Base-by-base conservation (phyloP, 2,797 vertebrate species). In the Macroramphosus scolopax region DNA sequence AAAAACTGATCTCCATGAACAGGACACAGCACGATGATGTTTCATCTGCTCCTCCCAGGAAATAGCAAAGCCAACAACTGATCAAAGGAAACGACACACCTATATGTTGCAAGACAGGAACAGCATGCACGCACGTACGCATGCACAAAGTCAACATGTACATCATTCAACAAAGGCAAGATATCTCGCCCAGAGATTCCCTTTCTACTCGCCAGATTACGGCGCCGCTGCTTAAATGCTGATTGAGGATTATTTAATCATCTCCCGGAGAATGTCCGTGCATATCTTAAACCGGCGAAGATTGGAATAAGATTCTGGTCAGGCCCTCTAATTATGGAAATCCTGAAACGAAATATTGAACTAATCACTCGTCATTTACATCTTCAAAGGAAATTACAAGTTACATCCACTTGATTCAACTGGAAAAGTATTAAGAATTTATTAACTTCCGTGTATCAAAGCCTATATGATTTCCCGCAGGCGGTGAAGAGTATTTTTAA, bases 171-270 rank as follows among this genome's bases (percentile, higher is more conserved):
- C 70, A 75, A 78, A 75, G 62, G 37, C 63, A 65, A 51, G 33
- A 47, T 45, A 40, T 60, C 60, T 78, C 51, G 73, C 54, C 29
- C 1, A 46, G 68, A 78, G 79, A 78, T 66, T 80, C 58, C 32
- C 48, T 63, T 80, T 79, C 67, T 60, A 77, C 63, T 78, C 60
- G 68, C 63, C 62, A 72, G 69, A 83, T 82, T 82, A 68, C 74
- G 70, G 49, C 49, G 68, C 62, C 40, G 51, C 75, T 78, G 80
- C 65, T 80, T 80, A 82, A 85, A 87, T 35, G 47, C 76, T 83
- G 87, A 85, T 77, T 78, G 78, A 85, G 84, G 75, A 82, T 83
- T 78, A 84, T 86, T 84, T 83, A 77, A 87, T 84, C 72, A 83
- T 80, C 63, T 78, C 48, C 46, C 37, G 18, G 69, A 67, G 76